These are phyloP conservation scores for Beroe ovata DNA, from an alignment of 37 sponge, comb jelly and placozoan genomes.

Conservation along the genomic window DNA sequence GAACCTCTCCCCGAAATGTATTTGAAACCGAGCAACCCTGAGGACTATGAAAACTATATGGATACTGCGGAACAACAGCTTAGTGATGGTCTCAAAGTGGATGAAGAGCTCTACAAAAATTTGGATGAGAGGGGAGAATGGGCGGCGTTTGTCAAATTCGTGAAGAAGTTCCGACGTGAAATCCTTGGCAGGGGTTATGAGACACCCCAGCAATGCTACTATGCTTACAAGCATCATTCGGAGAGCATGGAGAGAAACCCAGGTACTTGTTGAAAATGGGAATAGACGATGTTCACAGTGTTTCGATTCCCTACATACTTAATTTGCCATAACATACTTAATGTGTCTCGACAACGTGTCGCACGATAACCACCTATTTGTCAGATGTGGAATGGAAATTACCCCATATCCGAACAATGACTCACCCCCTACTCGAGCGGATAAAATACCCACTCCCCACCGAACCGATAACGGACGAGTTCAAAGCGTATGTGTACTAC, in stretches of 20 bases:
- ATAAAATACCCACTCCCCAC: conserved; percentile 13
- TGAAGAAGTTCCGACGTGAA: conserved; percentile 14
- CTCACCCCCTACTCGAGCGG: conserved; percentile 16
- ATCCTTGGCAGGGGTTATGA: conserved; percentile 46
- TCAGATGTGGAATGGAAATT: conserved; percentile 33
- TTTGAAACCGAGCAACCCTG: not conserved
- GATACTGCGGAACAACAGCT: not conserved
- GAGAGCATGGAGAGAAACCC: conserved; percentile 8
- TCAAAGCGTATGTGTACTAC: conserved; percentile 35
- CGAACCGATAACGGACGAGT: conserved; percentile 21
- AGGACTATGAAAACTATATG: not conserved
- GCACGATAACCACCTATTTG: too few relatives aligned
- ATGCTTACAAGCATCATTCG: conserved; percentile 17
- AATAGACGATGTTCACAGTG: too few relatives aligned
- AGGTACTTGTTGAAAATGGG: too few relatives aligned
- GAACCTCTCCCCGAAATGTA: not conserved
- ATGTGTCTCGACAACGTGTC: too few relatives aligned
- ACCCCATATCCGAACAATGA: conserved; percentile 30
- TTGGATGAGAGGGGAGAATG: not conserved
- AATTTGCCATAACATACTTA: too few relatives aligned
- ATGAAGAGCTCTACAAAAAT: not conserved
- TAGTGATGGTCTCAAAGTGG: not conserved
- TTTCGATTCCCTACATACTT: too few relatives aligned
- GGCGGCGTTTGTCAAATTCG: conserved; percentile 37
- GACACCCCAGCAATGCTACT: conserved; percentile 49